Evolutionary conservation across 2,797 vertebrate genomes (phyloP).

Genomic region (Argyrosomus regius): DNA sequence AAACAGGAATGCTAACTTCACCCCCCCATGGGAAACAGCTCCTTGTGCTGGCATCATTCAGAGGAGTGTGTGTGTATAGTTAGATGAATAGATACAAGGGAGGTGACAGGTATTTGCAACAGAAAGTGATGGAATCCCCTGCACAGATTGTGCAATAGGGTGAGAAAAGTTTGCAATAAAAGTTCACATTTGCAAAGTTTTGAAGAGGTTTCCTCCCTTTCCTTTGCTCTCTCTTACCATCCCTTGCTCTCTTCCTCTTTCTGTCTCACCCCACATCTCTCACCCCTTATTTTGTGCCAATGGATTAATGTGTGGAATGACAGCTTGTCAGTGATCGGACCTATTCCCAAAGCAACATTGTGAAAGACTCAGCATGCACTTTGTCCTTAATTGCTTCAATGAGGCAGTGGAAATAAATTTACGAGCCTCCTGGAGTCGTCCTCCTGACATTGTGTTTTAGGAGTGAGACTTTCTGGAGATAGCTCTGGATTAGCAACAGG

Average conservation of each 20-base stretch:
- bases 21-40: constrained; percentile 63
- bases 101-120: constrained; percentile 68
- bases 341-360: constrained; percentile 70
- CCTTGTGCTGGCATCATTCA: constrained; percentile 53
- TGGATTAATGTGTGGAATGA: constrained; percentile 67
- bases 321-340: constrained; percentile 69
- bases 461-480: constrained; percentile 59
- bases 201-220: constrained; percentile 21
- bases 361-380: constrained; percentile 76
- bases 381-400: constrained; percentile 77
- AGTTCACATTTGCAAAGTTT: constrained; percentile 20
- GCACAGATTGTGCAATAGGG: constrained; percentile 64
- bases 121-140: constrained; percentile 64
- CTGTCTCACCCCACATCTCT: constrained; percentile 39
- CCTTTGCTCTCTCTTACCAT: not conserved
- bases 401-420: constrained; percentile 75
- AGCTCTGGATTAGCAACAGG: constrained; percentile 65
- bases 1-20: constrained; percentile 61
- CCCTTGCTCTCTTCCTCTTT: constrained; percentile 20
- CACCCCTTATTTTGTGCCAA: constrained; percentile 50
- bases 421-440: constrained; percentile 62
- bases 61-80: constrained; percentile 44
- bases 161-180: constrained; percentile 20
- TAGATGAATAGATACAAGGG: constrained; percentile 55
- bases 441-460: constrained; percentile 62